Conservation (phyloP, 2,113 vertebrate species). For the Morone chrysops region DNA sequence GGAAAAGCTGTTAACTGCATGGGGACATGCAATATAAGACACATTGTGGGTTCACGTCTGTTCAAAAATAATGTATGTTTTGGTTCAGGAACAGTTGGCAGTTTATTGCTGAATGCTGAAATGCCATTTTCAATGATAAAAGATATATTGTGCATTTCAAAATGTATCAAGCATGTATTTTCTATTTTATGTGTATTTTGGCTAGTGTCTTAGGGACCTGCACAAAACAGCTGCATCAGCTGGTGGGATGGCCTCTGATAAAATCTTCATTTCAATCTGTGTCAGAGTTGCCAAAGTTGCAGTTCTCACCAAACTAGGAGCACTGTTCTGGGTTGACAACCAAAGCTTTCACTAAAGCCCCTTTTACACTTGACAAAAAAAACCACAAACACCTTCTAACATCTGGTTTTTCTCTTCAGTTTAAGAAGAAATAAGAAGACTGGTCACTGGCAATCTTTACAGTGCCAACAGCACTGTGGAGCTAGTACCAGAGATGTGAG, state of each 20-base stretch:
- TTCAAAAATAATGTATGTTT: neutral
- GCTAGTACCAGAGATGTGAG: too few species aligned
- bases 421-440: too few species aligned
- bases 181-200: neutral
- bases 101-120: neutral
- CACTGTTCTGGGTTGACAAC: neutral
- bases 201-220: neutral
- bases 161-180: too few species aligned
- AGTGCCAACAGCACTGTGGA: too few species aligned
- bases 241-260: neutral
- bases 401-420: too few species aligned
- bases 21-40: neutral
- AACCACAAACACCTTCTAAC: too few species aligned
- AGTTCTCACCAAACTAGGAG: neutral
- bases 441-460: too few species aligned
- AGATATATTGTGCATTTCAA: neutral
- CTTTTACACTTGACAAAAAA: too few species aligned
- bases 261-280: neutral
- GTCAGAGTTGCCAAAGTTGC: neutral
- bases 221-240: neutral
- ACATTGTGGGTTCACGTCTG: neutral
- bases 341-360: neutral
- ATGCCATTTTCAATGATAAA: neutral
- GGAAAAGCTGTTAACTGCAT: neutral
- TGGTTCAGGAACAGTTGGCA: neutral